Percentiles rank a stretch among this genome's conserved stretches.
Conservation (phyloP, 2,113 vertebrate genomes). For the Ceratotherium simum region DNA sequence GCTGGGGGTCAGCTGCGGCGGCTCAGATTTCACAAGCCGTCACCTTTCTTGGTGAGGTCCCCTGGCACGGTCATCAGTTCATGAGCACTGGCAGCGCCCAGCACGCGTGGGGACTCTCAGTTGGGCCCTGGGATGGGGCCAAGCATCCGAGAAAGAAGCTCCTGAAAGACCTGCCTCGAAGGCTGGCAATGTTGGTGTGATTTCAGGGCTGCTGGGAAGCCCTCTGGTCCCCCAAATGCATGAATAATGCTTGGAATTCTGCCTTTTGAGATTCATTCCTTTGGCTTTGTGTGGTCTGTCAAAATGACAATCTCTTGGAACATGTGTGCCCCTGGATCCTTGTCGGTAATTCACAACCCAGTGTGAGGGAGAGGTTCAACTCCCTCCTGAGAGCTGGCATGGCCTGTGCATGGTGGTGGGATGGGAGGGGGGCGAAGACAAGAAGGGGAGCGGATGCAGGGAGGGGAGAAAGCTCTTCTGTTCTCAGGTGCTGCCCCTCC, state of each 20-base stretch:
- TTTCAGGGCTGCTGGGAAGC: neutral
- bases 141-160: neutral
- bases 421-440: neutral
- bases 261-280: neutral
- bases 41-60: neutral
- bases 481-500: neutral
- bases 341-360: neutral
- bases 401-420: neutral
- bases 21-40: neutral
- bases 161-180: neutral
- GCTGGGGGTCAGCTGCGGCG: neutral
- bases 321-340: neutral
- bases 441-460: neutral
- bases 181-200: too few relatives aligned
- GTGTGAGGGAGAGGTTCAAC: neutral
- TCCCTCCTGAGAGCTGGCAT: neutral
- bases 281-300: neutral
- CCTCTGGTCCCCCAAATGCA: neutral
- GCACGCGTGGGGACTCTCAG: accelerated
- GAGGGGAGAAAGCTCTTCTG: neutral
- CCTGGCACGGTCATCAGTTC: accelerated
- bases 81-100: too few relatives aligned
- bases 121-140: neutral
- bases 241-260: neutral
- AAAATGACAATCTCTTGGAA: neutral